Conservation (phyloP, 35 echinoderm and acorn worm species). For the Ophioderma brevispina region DNA sequence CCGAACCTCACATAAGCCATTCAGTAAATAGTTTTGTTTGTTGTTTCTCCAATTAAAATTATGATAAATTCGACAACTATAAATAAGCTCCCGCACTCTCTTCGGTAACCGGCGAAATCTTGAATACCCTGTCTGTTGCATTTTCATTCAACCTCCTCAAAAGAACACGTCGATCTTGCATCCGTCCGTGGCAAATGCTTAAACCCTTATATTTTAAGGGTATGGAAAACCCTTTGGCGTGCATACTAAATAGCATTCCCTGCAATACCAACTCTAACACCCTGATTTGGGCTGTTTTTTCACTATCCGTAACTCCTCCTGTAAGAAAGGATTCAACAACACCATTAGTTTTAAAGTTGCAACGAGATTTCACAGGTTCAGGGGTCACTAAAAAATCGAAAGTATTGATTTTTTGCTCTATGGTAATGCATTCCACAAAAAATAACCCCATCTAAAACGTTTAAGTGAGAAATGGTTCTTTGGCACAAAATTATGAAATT, state of each 20-base stretch:
- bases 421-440: too few species aligned
- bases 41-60: slow-evolving; percentile 15
- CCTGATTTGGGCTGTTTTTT: slow-evolving; percentile 43
- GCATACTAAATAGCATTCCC: slow-evolving; percentile 46
- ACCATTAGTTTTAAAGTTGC: too few species aligned
- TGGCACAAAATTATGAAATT: too few species aligned
- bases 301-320: slow-evolving; percentile 54
- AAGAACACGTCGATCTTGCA: not conserved
- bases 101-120: slow-evolving; percentile 15
- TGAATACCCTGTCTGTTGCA: slow-evolving; percentile 55
- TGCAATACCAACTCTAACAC: slow-evolving; percentile 20
- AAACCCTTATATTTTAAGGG: slow-evolving; percentile 81
- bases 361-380: too few species aligned
- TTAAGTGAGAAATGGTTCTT: too few species aligned
- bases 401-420: too few species aligned
- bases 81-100: slow-evolving; percentile 57
- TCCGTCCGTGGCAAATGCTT: slow-evolving; percentile 13
- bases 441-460: too few species aligned
- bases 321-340: too few species aligned
- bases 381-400: too few species aligned
- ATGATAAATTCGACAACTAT: slow-evolving; percentile 82
- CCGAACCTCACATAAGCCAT: slow-evolving; percentile 49
- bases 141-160: slow-evolving; percentile 44
- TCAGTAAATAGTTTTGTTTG: slow-evolving; percentile 48
- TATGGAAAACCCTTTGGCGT: slow-evolving; percentile 80